A percentile compares a stretch with the other conserved stretches of the same genome.
Evolutionary conservation across 1,140 invertebrate species (phyloP).

Genomic region (Yoshiicerus persimilis): DNA sequence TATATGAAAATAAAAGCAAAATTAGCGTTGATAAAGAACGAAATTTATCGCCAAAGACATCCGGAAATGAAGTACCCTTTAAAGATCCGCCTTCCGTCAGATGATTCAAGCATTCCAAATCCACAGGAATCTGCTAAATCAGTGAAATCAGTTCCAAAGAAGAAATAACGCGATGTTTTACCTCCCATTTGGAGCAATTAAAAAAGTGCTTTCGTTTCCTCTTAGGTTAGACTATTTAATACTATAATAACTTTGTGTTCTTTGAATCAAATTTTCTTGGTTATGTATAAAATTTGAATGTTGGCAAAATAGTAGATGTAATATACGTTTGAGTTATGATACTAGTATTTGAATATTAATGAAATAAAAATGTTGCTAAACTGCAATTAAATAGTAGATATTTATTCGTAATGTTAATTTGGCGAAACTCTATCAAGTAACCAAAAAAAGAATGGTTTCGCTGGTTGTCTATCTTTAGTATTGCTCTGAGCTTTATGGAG

Average conservation of each 20-base stretch:
- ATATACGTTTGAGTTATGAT: too few relatives aligned
- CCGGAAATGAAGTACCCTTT: background rate
- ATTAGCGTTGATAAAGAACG: conserved; percentile 33
- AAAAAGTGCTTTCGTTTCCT: too few relatives aligned
- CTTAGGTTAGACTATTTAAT: too few relatives aligned
- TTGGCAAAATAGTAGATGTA: too few relatives aligned
- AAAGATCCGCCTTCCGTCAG: background rate
- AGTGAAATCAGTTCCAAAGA: too few relatives aligned
- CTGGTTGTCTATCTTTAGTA: background rate
- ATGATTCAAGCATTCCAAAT: too few relatives aligned
- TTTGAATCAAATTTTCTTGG: too few relatives aligned
- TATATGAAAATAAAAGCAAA: conserved; percentile 42
- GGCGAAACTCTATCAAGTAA: conserved; percentile 34
- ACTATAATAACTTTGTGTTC: too few relatives aligned
- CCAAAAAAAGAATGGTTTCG: conserved; percentile 34
- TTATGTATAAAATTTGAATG: too few relatives aligned
- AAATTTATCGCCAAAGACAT: background rate
- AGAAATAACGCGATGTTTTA: too few relatives aligned
- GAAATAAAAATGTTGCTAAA: background rate
- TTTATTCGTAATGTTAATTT: background rate
- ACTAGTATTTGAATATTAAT: too few relatives aligned
- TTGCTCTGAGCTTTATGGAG: background rate
- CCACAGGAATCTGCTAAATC: background rate
- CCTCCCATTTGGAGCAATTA: too few relatives aligned
- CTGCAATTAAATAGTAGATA: background rate